Evolutionary conservation across 2,797 vertebrate genomes (phyloP), one percentile per base, ranked within the genome.

Genomic region (Semotilus atromaculatus): DNA sequence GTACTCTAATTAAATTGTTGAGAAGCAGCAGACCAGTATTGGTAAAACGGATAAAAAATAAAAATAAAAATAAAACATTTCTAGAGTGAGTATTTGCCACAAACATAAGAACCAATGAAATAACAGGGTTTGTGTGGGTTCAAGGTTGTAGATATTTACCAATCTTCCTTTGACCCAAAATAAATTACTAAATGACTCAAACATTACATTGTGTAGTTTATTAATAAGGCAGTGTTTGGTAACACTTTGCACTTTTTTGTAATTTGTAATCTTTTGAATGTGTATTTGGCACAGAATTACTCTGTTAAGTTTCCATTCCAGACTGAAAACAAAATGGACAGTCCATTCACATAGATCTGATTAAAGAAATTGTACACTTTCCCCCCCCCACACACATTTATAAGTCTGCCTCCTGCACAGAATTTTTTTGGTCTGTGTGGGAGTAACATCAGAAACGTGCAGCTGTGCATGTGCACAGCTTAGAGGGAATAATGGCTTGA

Each of bases 391-490:
- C 21, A n/a, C 36, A 38, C 38, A 38, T 38, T 7, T 8, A 38
- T 38, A 38, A 38, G 38, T 38, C 38, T 38, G 38, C 38, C 38
- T 38, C 38, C 38, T 8, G 68, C 68, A 43, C 68, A 43, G 6
- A 40, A n/a, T 26, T 13, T 26, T 40, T 71, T 71, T 43, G 68
- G 68, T 26, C n/a, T 72, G 70, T 72, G 40, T 72, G 70, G 70
- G 70, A 72, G 40, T 29, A 71, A 71, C n/a, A 72, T 48, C 43
- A 31, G 26, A 48, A 48, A 23, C 3, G 7, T 45, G 70, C 70
- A 73, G 70, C 70, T 48, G n/a, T 29, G 38, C 13, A 8, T 43
- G 13, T 21, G 13, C 13, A 7, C 23, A 71, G 68, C 38, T 71
- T 8, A 29, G 26, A 11, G 4, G 43, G 14, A 31, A 45, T 29